These are phyloP conservation scores for Archivesica marissinica DNA, from an alignment of 1,140 invertebrate species.

Conservation along the genomic window DNA sequence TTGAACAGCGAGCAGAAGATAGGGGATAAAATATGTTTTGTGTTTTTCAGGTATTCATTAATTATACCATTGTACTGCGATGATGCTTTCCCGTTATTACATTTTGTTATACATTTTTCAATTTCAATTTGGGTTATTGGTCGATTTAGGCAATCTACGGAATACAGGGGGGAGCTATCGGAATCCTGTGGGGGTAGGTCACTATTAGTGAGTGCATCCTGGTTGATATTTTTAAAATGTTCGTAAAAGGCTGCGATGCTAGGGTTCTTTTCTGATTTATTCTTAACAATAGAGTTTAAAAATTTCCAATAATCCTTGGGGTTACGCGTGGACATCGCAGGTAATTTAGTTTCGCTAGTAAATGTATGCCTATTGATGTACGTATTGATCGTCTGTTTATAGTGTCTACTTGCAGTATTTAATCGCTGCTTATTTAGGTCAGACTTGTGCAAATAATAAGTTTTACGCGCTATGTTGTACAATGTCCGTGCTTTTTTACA, in stretches of 20 bases:
- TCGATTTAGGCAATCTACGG: too few species aligned
- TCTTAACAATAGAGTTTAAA: not conserved
- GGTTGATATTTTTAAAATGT: conserved; percentile 4
- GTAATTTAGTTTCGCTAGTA: not conserved
- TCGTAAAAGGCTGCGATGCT: not conserved
- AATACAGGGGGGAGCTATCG: too few species aligned
- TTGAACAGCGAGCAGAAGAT: too few species aligned
- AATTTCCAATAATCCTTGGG: conserved; percentile 1
- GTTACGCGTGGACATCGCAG: not conserved
- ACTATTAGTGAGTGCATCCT: too few species aligned
- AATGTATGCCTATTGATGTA: not conserved
- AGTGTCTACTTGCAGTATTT: conserved; percentile 1
- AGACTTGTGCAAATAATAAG: not conserved
- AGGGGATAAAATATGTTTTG: too few species aligned
- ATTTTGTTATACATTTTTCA: too few species aligned
- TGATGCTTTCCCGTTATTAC: too few species aligned
- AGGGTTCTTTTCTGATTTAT: not conserved
- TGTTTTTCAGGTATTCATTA: too few species aligned
- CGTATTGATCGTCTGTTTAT: conserved; percentile 11
- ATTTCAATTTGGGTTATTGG: too few species aligned
- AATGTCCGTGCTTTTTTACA: not conserved
- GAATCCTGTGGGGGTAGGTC: too few species aligned
- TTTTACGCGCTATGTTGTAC: not conserved
- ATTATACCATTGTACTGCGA: too few species aligned
- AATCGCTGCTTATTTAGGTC: not conserved